A percentile compares a stretch with the other conserved stretches of the same genome.
Conservation (phyloP, 2,888 invertebrate genomes). For the Hypercompe scribonia region DNA sequence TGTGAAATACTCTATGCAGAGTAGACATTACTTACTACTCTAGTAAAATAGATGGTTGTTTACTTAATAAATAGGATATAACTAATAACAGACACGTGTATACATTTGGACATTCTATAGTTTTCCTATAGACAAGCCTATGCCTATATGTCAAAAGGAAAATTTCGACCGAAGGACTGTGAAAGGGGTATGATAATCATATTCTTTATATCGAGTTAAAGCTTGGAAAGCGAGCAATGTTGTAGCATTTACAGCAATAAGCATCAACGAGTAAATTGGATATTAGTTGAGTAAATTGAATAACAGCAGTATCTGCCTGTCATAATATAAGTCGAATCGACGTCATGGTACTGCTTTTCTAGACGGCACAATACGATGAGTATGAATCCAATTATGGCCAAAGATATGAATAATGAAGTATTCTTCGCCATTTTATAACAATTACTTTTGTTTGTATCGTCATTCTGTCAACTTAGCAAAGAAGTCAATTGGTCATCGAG, state of each 20-base stretch:
- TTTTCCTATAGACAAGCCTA: background rate
- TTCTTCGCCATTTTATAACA: constrained; percentile 8
- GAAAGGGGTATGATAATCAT: background rate
- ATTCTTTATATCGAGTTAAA: background rate
- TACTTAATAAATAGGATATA: constrained; percentile 45
- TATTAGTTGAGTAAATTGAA: constrained; percentile 22
- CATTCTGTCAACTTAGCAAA: background rate
- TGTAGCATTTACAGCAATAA: constrained; percentile 6
- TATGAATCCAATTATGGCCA: constrained; percentile 13
- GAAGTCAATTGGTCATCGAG: background rate
- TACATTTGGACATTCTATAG: constrained; percentile 23
- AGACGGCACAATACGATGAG: background rate
- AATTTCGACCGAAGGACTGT: background rate
- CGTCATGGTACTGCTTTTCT: constrained; percentile 11
- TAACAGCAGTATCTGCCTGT: constrained; percentile 25
- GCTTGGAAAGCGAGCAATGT: constrained; percentile 4
- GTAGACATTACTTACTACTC: constrained; percentile 34
- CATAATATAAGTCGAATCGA: constrained; percentile 33
- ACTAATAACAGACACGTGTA: constrained; percentile 20
- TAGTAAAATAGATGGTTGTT: constrained; percentile 43
- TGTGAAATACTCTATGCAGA: constrained; percentile 27
- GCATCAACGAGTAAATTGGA: constrained; percentile 16
- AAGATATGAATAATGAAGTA: constrained; percentile 23
- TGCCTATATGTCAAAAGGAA: background rate
- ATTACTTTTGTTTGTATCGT: background rate